A percentile compares a stretch with the other conserved stretches of the same genome.
Conservation (phyloP, 2,113 vertebrate genomes). For the Pleuronectes platessa region DNA sequence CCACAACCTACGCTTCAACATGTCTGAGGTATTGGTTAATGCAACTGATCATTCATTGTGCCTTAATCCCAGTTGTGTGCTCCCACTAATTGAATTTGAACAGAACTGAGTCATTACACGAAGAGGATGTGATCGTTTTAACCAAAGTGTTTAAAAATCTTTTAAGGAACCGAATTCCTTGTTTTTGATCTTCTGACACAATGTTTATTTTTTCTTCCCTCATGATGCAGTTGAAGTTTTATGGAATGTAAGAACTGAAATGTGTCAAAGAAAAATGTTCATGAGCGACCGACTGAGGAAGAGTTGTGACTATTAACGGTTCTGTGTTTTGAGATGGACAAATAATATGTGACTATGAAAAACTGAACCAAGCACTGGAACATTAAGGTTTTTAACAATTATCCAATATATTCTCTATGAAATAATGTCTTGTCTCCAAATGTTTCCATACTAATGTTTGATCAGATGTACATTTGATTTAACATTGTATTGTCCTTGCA, state of each 20-base stretch:
- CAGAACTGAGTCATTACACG: neutral
- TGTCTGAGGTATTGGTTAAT: neutral
- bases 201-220: neutral
- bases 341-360: constrained; percentile 6
- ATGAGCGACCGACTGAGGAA: neutral
- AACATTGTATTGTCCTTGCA: neutral
- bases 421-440: constrained; percentile 17
- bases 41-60: neutral
- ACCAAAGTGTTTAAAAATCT: neutral
- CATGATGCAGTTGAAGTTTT: neutral
- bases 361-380: constrained; percentile 15
- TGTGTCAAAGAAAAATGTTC: neutral
- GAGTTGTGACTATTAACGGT: constrained; percentile 36
- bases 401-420: neutral
- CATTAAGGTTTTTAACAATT: constrained; percentile 21
- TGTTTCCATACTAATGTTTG: constrained; percentile 21
- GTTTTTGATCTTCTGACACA: neutral
- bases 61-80: constrained; percentile 5
- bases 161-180: constrained; percentile 6
- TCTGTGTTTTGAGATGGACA: constrained; percentile 28
- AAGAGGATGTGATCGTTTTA: constrained; percentile 4
- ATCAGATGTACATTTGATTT: neutral
- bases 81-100: neutral
- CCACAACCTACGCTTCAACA: neutral
- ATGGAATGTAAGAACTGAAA: constrained; percentile 5